A percentile compares a stretch with the other conserved stretches of the same genome.
These are phyloP conservation scores for Myotis yumanensis DNA, from an alignment of 2,113 vertebrate genomes.

Conservation along the genomic window DNA sequence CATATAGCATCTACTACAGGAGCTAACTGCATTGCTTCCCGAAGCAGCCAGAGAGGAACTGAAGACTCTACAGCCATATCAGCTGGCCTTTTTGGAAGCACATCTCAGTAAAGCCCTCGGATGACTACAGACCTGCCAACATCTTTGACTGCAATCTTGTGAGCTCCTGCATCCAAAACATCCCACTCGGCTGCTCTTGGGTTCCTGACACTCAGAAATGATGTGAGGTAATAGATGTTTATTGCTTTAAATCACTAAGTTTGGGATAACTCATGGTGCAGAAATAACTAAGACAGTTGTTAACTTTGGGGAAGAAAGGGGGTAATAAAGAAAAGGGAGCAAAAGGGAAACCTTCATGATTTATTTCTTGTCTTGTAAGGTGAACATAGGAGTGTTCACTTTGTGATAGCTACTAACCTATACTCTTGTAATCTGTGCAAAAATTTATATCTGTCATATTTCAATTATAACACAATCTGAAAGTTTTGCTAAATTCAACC, in stretches of 20 bases:
- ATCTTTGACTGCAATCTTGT: neutral
- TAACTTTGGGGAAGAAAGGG: neutral
- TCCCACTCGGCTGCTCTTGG: neutral
- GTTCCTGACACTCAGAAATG: neutral
- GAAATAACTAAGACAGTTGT: neutral
- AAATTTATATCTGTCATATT: neutral
- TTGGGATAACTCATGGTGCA: neutral
- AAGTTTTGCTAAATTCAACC: slow-evolving; percentile 1
- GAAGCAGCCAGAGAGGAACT: neutral
- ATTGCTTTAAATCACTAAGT: neutral
- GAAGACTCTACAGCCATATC: neutral
- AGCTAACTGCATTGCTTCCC: neutral
- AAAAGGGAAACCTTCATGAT: neutral
- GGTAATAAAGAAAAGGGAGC: neutral
- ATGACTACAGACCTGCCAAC: neutral
- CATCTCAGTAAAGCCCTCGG: neutral
- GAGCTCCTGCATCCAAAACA: neutral
- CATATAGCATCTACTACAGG: neutral
- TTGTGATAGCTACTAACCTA: neutral
- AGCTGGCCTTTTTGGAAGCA: neutral
- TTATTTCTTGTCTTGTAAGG: neutral
- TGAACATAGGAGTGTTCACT: neutral
- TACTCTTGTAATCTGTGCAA: neutral
- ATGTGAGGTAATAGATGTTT: neutral
- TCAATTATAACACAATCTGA: neutral